phyloP scores from a whole-genome alignment of 1,140 invertebrate genomes.

The Helicoverpa armigera region DNA sequence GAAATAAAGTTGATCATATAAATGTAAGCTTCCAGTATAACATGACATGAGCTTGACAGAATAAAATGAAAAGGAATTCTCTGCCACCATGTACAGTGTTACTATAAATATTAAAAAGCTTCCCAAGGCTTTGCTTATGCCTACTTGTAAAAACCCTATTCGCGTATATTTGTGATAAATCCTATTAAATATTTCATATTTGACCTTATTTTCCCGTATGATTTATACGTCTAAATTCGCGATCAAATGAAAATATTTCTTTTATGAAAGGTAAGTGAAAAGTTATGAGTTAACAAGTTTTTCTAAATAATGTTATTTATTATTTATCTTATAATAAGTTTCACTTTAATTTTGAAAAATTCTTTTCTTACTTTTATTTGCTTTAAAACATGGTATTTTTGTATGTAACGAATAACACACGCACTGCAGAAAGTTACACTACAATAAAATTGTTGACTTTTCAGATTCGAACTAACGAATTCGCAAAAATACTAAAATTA shows the following conservation, averaged over 20 bases:
- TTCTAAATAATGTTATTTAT: not conserved
- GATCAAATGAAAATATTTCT: not conserved
- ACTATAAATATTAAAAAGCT: constrained; percentile 38
- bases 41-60: not conserved
- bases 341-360: not conserved
- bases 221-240: not conserved
- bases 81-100: constrained; percentile 6
- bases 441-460: too few relatives aligned
- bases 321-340: not conserved
- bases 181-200: constrained; percentile 12
- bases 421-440: too few relatives aligned
- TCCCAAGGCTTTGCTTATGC: constrained; percentile 16
- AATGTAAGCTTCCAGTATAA: not conserved
- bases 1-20: constrained; percentile 19
- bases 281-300: not conserved
- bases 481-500: too few relatives aligned
- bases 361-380: not conserved
- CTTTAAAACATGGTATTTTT: too few relatives aligned
- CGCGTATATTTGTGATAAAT: not conserved
- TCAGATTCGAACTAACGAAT: too few relatives aligned
- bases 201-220: not conserved
- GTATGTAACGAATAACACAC: too few relatives aligned
- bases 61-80: constrained; percentile 25
- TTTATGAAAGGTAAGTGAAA: not conserved
- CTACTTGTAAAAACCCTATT: constrained; percentile 19